phyloP scores from a whole-genome alignment of 2,888 invertebrate genomes.

The Slavum lentiscoides region DNA sequence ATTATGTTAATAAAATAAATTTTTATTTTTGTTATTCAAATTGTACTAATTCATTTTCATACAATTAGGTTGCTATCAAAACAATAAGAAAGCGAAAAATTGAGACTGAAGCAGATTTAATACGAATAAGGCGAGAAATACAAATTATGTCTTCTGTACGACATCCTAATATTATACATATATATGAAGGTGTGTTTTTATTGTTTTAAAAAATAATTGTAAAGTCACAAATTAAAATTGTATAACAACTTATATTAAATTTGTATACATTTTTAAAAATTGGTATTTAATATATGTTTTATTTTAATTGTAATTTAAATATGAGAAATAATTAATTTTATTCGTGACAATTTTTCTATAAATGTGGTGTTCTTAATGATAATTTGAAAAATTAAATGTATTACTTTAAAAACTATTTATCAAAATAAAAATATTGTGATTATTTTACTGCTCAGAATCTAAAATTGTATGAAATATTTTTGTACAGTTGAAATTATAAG shows the following conservation, averaged over 20 bases:
- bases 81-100: slow-evolving; percentile 96
- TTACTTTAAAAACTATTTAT: no score
- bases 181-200: slow-evolving; percentile 85
- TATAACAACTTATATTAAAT: background rate
- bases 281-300: no score
- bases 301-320: no score
- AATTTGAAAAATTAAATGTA: no score
- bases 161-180: slow-evolving; percentile 99
- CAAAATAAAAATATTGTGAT: no score
- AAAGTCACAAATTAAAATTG: background rate
- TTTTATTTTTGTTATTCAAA: background rate
- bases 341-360: no score
- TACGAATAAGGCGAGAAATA: slow-evolving; percentile 94
- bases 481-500: no score
- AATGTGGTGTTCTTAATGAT: no score
- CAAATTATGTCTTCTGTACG: slow-evolving; percentile 98
- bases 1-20: background rate
- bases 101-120: slow-evolving; percentile 93
- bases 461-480: no score
- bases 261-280: no score
- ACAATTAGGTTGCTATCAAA: slow-evolving; percentile 84
- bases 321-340: no score
- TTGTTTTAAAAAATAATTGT: slow-evolving; percentile 6
- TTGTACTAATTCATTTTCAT: slow-evolving; percentile 41
- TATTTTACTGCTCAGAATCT: no score